Evolutionary conservation across 2,888 invertebrate species (phyloP).

Genomic region (Diploptera punctata): DNA sequence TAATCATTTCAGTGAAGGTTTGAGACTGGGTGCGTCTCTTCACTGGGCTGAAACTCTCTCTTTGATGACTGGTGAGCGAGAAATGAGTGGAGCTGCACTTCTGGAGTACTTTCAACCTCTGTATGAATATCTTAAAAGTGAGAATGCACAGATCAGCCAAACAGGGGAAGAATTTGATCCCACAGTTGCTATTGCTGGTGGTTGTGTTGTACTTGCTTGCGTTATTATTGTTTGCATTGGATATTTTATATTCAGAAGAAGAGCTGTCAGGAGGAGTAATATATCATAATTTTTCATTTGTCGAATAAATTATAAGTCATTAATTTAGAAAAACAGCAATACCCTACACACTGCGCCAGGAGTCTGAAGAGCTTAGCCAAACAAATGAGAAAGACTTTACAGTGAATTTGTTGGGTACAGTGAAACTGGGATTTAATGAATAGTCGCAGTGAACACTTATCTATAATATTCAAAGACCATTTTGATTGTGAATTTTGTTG

Average conservation of each 20-base stretch:
- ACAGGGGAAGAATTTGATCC: neutral
- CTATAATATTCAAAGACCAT: too few species aligned
- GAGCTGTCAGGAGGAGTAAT: slow-evolving; percentile 3
- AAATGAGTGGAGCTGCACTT: slow-evolving; percentile 56
- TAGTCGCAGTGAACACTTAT: too few species aligned
- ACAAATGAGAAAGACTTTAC: too few species aligned
- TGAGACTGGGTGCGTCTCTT: slow-evolving; percentile 45
- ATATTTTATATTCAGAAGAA: slow-evolving; percentile 12
- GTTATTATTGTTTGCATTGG: slow-evolving; percentile 19
- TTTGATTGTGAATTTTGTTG: too few species aligned
- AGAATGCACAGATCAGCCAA: neutral
- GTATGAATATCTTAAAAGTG: slow-evolving; percentile 47
- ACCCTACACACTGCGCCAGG: too few species aligned
- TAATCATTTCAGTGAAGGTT: slow-evolving; percentile 43
- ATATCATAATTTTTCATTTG: too few species aligned
- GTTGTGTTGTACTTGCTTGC: slow-evolving; percentile 6
- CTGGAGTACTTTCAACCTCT: slow-evolving; percentile 59
- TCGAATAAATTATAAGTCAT: too few species aligned
- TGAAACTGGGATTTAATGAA: too few species aligned
- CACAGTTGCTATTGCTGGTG: slow-evolving; percentile 22
- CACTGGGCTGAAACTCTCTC: slow-evolving; percentile 54
- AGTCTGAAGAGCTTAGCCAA: too few species aligned
- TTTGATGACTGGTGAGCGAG: slow-evolving; percentile 52
- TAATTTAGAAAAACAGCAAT: too few species aligned
- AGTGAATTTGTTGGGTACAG: too few species aligned